Conservation (phyloP, 2,797 vertebrate species). For the Steatocranus sp. region DNA sequence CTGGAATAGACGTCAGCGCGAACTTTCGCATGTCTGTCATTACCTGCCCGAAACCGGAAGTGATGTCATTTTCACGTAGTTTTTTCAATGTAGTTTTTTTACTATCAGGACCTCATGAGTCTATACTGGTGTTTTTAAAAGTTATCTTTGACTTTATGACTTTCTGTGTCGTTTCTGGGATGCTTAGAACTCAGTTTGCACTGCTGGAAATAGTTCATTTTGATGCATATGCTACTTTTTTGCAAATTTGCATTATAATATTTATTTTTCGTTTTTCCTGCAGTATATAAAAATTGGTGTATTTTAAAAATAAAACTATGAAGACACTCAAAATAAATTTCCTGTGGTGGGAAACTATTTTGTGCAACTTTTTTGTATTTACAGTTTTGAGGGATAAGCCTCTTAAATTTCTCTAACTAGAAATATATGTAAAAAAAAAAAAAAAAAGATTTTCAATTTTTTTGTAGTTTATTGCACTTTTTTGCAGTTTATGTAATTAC, state of each 20-base stretch:
- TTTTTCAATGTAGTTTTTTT: too few species aligned
- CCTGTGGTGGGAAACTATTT: background rate
- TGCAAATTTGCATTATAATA: background rate
- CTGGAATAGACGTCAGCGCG: too few species aligned
- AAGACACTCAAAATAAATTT: background rate
- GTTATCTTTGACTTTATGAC: too few species aligned
- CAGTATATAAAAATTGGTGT: fast-evolving
- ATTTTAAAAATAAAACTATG: background rate
- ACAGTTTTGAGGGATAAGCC: background rate
- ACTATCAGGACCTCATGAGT: too few species aligned
- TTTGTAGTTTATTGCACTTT: background rate
- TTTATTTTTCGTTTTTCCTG: background rate
- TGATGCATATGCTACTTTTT: background rate
- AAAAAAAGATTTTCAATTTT: background rate
- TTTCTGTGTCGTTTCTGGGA: fast-evolving
- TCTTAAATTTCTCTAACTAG: background rate
- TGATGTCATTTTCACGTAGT: too few species aligned
- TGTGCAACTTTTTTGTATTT: background rate
- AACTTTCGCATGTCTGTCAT: too few species aligned
- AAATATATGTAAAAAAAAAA: background rate
- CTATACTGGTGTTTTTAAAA: too few species aligned
- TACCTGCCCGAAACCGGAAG: too few species aligned
- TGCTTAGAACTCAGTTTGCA: too few species aligned
- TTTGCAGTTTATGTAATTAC: background rate
- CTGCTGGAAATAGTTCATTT: too few species aligned